phyloP scores from a whole-genome alignment of 2,888 invertebrate genomes.

The Adela reaumurella region DNA sequence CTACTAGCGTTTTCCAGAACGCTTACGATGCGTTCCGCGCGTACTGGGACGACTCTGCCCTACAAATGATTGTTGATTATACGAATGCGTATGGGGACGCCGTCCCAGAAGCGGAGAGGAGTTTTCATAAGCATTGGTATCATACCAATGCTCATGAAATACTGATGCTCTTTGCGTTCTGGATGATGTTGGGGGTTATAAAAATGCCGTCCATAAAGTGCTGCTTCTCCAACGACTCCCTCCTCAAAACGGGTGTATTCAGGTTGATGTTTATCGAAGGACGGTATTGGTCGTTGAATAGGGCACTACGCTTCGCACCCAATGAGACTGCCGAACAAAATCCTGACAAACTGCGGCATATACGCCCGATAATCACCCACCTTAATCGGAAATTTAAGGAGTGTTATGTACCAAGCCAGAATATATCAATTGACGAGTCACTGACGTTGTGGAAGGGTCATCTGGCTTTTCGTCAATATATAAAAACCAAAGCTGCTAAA shows the following conservation, averaged over 20 bases:
- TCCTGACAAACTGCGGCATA: neutral
- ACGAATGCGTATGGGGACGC: neutral
- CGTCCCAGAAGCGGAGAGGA: neutral
- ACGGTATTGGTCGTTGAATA: neutral
- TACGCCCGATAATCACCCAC: neutral
- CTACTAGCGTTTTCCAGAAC: neutral
- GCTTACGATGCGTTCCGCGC: neutral
- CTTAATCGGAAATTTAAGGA: slow-evolving; percentile 2
- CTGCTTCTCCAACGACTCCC: slow-evolving; percentile 1
- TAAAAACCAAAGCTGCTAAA: slow-evolving; percentile 3
- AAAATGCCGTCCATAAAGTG: neutral
- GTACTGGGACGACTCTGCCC: neutral
- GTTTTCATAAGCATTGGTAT: neutral
- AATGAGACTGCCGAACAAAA: neutral
- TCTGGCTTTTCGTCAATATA: slow-evolving; percentile 1
- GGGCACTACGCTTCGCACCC: neutral
- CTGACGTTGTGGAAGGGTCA: slow-evolving; percentile 2
- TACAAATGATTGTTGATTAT: neutral
- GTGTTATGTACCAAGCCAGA: neutral
- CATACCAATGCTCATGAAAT: slow-evolving; percentile 1
- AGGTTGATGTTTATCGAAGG: neutral
- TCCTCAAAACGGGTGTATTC: slow-evolving; percentile 1
- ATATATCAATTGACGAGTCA: slow-evolving; percentile 2
- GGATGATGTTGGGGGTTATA: slow-evolving; percentile 4
- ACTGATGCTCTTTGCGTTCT: slow-evolving; percentile 1